Conservation (phyloP, 1,140 invertebrate species). For the Drosophila hydei region DNA sequence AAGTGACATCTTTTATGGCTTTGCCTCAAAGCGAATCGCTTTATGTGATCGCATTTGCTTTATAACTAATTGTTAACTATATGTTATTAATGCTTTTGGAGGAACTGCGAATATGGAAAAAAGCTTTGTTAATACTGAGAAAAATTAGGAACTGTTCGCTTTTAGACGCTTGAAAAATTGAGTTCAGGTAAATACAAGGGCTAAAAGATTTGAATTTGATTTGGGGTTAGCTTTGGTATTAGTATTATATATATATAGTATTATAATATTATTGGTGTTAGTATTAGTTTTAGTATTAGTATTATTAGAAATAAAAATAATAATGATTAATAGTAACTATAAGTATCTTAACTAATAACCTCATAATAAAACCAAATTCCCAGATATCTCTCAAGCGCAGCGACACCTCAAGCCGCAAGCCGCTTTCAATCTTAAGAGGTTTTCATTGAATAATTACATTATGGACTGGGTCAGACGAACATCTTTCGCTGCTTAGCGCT, state of each 20-base stretch:
- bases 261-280: too few species aligned
- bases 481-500: constrained; percentile 5
- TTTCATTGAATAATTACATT: constrained; percentile 45
- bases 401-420: constrained; percentile 6
- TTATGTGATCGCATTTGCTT: constrained; percentile 32
- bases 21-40: constrained; percentile 2
- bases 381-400: not conserved
- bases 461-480: constrained; percentile 38
- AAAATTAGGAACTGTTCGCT: not conserved
- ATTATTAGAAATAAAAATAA: not conserved
- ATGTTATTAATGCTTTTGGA: constrained; percentile 8
- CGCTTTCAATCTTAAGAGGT: constrained; percentile 30
- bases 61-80: constrained; percentile 7
- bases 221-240: too few species aligned
- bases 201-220: not conserved
- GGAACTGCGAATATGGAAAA: not conserved
- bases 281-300: too few species aligned
- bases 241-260: too few species aligned
- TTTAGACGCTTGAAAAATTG: not conserved
- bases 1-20: constrained; percentile 6
- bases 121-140: not conserved
- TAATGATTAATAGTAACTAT: not conserved
- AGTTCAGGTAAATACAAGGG: not conserved
- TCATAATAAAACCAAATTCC: constrained; percentile 13
- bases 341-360: not conserved